phyloP scores from a whole-genome alignment of 1,140 invertebrate species.

The Zaprionus vittiger region DNA sequence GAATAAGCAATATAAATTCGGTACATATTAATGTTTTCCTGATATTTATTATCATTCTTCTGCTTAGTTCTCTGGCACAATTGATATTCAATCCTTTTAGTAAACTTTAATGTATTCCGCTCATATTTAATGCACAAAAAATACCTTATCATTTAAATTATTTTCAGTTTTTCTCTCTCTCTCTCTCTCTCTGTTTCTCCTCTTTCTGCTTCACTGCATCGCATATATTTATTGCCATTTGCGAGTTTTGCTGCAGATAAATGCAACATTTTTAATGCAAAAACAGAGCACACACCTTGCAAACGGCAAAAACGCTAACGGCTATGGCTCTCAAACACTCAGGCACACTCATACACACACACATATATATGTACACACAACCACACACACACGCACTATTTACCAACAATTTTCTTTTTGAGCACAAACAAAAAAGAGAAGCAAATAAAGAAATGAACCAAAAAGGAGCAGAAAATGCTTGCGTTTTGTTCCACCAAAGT shows the following conservation, averaged over 20 bases:
- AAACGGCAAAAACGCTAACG: constrained; percentile 51
- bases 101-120: not conserved
- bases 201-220: constrained; percentile 35
- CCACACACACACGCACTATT: constrained; percentile 18
- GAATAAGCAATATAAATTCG: not conserved
- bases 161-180: constrained; percentile 29
- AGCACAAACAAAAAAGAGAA: constrained; percentile 32
- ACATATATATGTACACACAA: not conserved
- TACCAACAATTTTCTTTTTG: constrained; percentile 47
- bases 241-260: constrained; percentile 56
- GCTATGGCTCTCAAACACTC: constrained; percentile 47
- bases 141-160: constrained; percentile 43
- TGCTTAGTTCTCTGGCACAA: not conserved
- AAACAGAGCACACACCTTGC: constrained; percentile 25
- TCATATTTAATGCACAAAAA: constrained; percentile 1
- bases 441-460: constrained; percentile 26
- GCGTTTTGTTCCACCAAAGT: constrained; percentile 70
- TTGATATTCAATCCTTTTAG: not conserved
- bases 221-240: constrained; percentile 65
- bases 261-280: constrained; percentile 74
- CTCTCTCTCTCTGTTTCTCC: constrained; percentile 3
- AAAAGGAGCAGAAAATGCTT: constrained; percentile 60
- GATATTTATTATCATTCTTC: not conserved
- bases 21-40: not conserved
- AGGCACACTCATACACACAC: constrained; percentile 17